Evolutionary conservation across 2,888 invertebrate genomes (phyloP).

Genomic region (Drosophila hamatofila): DNA sequence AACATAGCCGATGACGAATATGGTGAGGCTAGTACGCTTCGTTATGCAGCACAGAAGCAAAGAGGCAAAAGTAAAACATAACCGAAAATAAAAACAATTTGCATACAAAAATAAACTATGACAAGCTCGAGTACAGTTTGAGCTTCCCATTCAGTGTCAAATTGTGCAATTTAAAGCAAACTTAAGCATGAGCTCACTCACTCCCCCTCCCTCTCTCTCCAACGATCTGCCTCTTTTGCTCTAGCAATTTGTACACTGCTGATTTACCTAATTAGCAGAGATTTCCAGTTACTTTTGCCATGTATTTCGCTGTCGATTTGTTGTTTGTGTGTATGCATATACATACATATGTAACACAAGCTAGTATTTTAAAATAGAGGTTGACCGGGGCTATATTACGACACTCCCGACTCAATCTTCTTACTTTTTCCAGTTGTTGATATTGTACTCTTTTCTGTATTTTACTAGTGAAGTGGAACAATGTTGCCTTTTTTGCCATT

Average conservation of each 20-base stretch:
- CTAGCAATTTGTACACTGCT: conserved; percentile 24
- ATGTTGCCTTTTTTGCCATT: too few species aligned
- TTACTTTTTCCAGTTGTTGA: too few species aligned
- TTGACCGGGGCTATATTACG: too few species aligned
- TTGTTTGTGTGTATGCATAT: conserved; percentile 27
- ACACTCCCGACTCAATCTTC: too few species aligned
- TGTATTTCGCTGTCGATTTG: conserved; percentile 49
- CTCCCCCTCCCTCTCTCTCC: not conserved
- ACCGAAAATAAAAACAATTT: conserved; percentile 10
- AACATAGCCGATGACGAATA: conserved; percentile 26
- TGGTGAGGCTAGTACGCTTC: conserved; percentile 20
- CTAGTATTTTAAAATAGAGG: too few species aligned
- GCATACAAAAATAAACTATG: conserved; percentile 33
- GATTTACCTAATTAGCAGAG: conserved; percentile 62
- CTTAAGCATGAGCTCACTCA: not conserved
- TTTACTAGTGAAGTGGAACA: too few species aligned
- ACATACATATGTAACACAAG: not conserved
- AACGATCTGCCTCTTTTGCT: too few species aligned
- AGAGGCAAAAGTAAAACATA: conserved; percentile 22
- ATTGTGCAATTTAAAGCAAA: not conserved
- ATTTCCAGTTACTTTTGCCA: conserved; percentile 61
- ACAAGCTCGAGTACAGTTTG: conserved; percentile 34
- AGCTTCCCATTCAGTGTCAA: conserved; percentile 6
- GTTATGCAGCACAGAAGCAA: conserved; percentile 9
- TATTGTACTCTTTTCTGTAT: too few species aligned